Base-by-base conservation (phyloP, 2,113 vertebrate genomes). In the Bambusicola thoracicus region DNA sequence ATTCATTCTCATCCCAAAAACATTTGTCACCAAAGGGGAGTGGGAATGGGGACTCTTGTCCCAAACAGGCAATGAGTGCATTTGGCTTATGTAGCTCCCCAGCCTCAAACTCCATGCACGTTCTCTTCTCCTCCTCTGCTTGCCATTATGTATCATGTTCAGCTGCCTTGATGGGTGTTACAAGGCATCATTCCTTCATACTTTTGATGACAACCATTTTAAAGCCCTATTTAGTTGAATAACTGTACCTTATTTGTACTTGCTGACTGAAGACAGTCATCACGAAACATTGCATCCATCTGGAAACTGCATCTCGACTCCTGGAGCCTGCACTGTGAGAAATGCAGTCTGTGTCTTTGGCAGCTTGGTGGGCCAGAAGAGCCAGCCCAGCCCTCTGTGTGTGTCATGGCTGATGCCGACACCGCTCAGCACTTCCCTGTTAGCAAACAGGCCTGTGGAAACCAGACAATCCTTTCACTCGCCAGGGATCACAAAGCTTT, bases 331-430 rank as follows among this genome's bases (percentile, higher is more conserved):
- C 34, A 63, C 10, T 16, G 4, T 18, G 38, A 41, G 20, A 25
- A 62, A 30, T 1, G 27, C 0, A 1, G 19, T 30, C 15, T 1
- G 1, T 73, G 40, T 20, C 32, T 36, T 69, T 41, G 40, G 48
- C 19, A 20, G 27, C 27, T 53, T 32, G 8, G 4, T 2, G 58
- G 48, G 5, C 34, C 2, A 32, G 53, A 43, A n/a, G n/a, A 27
- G 20, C 69, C 17, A 76, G 36, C 48, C 44, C 66, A 27, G 32
- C 18, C 51, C 16, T 74, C 27, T 13, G 53, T 2, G 4, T 6
- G 5, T 3, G 2, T 51, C 66, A 38, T 1, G 2, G 21, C n/a
- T 5, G 2, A 4, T 0, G 0, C 65, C 56, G 46, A 4, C 56
- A 20, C 51, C 30, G 53, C 65, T 67, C 46, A 62, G 55, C 20